These are phyloP conservation scores for Leuciscus waleckii DNA, from an alignment of 2,797 vertebrate genomes.

Conservation along the genomic window DNA sequence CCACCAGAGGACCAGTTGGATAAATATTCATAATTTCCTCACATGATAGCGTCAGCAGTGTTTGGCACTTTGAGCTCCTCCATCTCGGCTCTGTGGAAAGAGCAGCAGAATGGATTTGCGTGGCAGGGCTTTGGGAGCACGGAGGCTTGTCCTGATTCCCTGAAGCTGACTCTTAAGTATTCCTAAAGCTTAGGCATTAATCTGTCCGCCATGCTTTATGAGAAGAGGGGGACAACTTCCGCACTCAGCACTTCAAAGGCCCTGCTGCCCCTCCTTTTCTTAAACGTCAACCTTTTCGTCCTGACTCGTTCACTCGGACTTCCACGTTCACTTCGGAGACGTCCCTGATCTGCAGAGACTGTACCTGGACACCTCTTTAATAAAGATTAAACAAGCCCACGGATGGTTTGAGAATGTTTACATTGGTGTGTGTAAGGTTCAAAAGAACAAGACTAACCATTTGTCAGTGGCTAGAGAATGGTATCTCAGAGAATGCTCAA, in stretches of 20 bases:
- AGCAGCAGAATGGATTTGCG: constrained; percentile 77
- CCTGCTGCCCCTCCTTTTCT: neutral
- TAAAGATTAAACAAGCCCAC: neutral
- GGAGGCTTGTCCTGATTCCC: constrained; percentile 73
- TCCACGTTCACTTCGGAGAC: neutral
- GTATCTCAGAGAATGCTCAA: neutral
- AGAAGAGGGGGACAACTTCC: constrained; percentile 50
- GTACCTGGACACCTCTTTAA: neutral
- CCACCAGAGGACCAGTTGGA: constrained; percentile 30
- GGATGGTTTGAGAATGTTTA: neutral
- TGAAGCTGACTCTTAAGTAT: constrained; percentile 76
- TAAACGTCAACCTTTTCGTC: neutral
- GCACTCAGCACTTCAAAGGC: constrained; percentile 46
- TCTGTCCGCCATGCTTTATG: constrained; percentile 61
- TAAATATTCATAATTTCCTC: constrained; percentile 47
- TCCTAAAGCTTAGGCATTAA: constrained; percentile 69
- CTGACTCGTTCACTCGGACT: neutral
- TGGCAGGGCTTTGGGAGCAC: constrained; percentile 65
- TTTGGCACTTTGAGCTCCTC: constrained; percentile 40
- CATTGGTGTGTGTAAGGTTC: constrained; percentile 1
- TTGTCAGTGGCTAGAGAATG: neutral
- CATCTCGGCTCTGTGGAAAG: constrained; percentile 61
- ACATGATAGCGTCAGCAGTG: constrained; percentile 32
- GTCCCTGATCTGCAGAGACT: neutral
- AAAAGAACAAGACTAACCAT: neutral